phyloP scores from a whole-genome alignment of 2,797 vertebrate species.

The Artibeus lituratus region DNA sequence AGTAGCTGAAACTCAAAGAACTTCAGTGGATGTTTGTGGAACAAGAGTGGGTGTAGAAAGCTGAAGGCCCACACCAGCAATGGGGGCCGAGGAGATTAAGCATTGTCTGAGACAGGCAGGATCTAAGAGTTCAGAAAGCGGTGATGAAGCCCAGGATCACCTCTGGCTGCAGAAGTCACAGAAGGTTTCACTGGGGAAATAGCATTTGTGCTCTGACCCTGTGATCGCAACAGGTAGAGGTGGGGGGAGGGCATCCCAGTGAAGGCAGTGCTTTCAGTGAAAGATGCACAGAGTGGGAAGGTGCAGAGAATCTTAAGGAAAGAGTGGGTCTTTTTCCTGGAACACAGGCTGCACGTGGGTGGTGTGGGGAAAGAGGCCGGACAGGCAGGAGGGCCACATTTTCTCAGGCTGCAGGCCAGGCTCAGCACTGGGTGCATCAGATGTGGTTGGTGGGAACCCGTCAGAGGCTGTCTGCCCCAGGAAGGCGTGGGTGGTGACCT shows the following conservation, averaged over 20 bases:
- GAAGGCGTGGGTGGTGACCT: not conserved
- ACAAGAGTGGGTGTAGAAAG: not conserved
- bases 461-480: not conserved
- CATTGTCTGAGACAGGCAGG: not conserved
- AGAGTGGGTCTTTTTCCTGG: not conserved
- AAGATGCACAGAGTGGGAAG: not conserved
- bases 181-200: not conserved
- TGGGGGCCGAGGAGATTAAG: not conserved
- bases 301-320: not conserved
- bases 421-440: not conserved
- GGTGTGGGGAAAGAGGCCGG: not conserved
- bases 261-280: not conserved
- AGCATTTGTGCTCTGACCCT: not conserved
- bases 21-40: not conserved
- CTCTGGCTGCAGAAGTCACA: not conserved
- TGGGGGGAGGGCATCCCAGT: not conserved
- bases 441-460: rapidly evolving
- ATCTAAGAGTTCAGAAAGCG: not conserved
- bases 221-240: not conserved
- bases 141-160: not conserved
- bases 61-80: not conserved
- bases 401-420: rapidly evolving
- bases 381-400: not conserved
- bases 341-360: not conserved
- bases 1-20: not conserved